Conservation (phyloP, 2,797 vertebrate species). For the Cryptoblepharus egeriae region DNA sequence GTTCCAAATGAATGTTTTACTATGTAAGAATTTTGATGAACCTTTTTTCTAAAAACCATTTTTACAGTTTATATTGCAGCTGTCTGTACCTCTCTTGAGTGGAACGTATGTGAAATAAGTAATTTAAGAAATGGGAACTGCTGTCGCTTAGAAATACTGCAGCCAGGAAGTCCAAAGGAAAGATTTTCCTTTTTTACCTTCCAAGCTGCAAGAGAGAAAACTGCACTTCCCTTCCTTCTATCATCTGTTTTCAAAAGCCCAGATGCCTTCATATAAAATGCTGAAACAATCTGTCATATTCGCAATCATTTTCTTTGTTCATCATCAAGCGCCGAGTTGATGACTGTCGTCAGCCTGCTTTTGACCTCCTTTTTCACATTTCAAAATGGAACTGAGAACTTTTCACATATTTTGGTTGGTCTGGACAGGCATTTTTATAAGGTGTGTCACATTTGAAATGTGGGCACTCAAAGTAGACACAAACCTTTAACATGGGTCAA, state of each 20-base stretch:
- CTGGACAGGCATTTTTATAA: constrained; percentile 49
- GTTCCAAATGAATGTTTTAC: constrained; percentile 77
- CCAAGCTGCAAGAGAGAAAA: constrained; percentile 38
- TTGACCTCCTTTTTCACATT: constrained; percentile 55
- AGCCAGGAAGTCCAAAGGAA: constrained; percentile 51
- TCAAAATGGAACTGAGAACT: constrained; percentile 55
- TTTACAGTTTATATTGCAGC: constrained; percentile 76
- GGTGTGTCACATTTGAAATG: constrained; percentile 14
- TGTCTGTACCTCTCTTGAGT: constrained; percentile 64
- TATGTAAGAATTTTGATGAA: constrained; percentile 76
- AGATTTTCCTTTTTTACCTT: constrained; percentile 60
- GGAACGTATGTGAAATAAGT: constrained; percentile 66
- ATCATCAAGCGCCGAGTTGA: constrained; percentile 62
- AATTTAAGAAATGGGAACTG: constrained; percentile 57
- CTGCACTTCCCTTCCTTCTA: constrained; percentile 58
- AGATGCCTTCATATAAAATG: constrained; percentile 69
- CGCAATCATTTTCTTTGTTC: constrained; percentile 59
- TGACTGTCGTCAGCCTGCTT: constrained; percentile 49
- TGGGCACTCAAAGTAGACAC: constrained; percentile 53
- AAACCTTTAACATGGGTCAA: constrained; percentile 53
- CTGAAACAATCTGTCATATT: constrained; percentile 60
- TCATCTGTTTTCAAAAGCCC: constrained; percentile 61
- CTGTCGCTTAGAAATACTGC: constrained; percentile 52
- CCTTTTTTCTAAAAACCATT: constrained; percentile 76
- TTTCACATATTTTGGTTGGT: constrained; percentile 50